Evolutionary conservation across 2,113 vertebrate genomes (phyloP), one percentile per base, ranked within the genome.

Genomic region (Sylvilagus bachmani): DNA sequence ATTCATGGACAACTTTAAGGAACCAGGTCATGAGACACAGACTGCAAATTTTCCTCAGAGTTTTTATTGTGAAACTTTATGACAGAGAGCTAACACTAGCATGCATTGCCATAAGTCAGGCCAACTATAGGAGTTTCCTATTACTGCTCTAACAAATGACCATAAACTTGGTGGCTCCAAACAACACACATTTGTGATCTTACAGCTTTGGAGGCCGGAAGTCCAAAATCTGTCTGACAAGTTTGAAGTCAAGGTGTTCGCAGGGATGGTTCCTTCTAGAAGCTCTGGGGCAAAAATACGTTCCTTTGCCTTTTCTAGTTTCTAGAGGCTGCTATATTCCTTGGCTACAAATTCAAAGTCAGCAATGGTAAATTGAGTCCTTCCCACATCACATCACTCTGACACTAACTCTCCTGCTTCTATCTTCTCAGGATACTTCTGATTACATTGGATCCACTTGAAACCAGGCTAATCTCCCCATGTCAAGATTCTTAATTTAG

Each of bases 221-320:
- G 33, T 85, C 33, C 69, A 93, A 38, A 81, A 74, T 91, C 24
- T 44, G 13, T 92, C 53, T 66, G 90, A 95, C 1, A 11, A 73
- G 24, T 61, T 31, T 84, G n/a, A 87, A 87, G 44, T 58, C 12
- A 62, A 79, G 7, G 29, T 89, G 12, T 83, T 44, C 38, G 4
- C 2, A 83, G 61, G 55, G 1, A 10, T 81, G 4, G 8, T 83
- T 94, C 14, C 24, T 86, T 89, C 79, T 69, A n/a, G 24, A 86
- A 38, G 16, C 11, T 95, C 31, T 89, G 13, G 85, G 27, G 19
- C 2, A 22, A 88, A 49, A 93, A 73, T 89, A 29, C 1, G 58
- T 44, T 36, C 12, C 31, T 31, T 93, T 80, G 6, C 33, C 55
- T 69, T 89, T 95, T 51, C 31, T 7, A 75, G 71, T 38, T 79